Percentiles rank a stretch among this genome's conserved stretches.
These are phyloP conservation scores for Helleia helle DNA, from an alignment of 2,888 invertebrate species.

Conservation along the genomic window DNA sequence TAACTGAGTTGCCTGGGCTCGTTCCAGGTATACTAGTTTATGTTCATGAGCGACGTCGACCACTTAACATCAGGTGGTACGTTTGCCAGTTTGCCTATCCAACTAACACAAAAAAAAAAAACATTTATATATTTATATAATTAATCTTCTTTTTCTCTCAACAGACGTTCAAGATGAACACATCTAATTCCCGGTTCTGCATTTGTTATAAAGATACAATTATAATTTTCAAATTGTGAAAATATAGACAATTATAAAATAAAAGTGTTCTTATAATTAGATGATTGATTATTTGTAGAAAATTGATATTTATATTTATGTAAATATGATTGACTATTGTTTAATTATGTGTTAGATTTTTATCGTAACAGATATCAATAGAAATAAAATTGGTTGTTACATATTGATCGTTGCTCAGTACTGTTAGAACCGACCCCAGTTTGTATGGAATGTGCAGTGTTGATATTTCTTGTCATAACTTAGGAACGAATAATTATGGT, in stretches of 20 bases:
- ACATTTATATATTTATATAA: too few species aligned
- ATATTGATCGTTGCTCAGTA: slow-evolving; percentile 38
- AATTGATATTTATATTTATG: slow-evolving; percentile 11
- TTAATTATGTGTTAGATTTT: slow-evolving; percentile 8
- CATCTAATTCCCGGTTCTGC: slow-evolving; percentile 71
- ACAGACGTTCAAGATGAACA: slow-evolving; percentile 84
- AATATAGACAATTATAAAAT: slow-evolving; percentile 40
- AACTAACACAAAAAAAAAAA: too few species aligned
- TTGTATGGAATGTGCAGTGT: slow-evolving; percentile 2
- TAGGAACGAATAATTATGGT: too few species aligned
- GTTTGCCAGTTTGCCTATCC: too few species aligned
- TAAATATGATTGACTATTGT: slow-evolving; percentile 7
- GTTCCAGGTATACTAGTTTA: too few species aligned
- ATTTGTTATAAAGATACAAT: slow-evolving; percentile 11
- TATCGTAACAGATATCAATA: slow-evolving; percentile 13
- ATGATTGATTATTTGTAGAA: slow-evolving; percentile 20
- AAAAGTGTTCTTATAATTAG: slow-evolving; percentile 65
- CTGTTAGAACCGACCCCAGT: slow-evolving; percentile 16
- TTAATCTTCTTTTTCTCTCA: slow-evolving; percentile 75
- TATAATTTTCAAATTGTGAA: slow-evolving; percentile 31
- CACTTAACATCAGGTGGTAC: too few species aligned
- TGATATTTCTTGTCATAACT: not conserved
- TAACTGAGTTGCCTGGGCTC: too few species aligned
- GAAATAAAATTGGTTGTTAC: slow-evolving; percentile 30
- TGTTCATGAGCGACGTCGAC: too few species aligned